Evolutionary conservation across 2,113 vertebrate genomes (phyloP).

Genomic region (Leptobrachium leishanense): DNA sequence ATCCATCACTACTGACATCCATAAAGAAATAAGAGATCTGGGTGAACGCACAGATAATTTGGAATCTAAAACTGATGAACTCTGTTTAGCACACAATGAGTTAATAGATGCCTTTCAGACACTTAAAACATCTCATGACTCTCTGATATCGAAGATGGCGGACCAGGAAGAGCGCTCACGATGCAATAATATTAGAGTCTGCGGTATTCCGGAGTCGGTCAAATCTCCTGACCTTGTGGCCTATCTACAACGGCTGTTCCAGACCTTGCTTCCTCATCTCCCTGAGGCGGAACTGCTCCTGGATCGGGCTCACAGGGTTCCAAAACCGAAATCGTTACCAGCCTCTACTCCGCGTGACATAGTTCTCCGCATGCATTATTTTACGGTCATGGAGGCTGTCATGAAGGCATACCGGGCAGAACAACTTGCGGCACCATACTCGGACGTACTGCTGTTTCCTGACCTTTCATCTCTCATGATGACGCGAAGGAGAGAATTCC

Average conservation of each 20-base stretch:
- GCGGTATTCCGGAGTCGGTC: not conserved
- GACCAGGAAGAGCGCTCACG: not conserved
- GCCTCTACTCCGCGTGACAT: not conserved
- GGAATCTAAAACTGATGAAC: not conserved
- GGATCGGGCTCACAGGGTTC: not conserved
- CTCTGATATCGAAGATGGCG: not conserved
- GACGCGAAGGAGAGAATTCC: not conserved
- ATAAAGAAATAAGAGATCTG: not conserved
- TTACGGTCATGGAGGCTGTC: not conserved
- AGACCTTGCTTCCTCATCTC: not conserved
- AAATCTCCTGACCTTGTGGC: not conserved
- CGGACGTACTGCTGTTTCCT: not conserved
- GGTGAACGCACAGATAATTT: not conserved
- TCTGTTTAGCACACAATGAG: not conserved
- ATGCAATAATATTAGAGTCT: not conserved
- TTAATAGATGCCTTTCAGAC: not conserved
- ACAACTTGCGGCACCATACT: not conserved
- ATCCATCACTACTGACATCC: not conserved
- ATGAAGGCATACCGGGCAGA: not conserved
- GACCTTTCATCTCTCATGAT: not conserved
- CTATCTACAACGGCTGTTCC: not conserved
- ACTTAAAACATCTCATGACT: not conserved
- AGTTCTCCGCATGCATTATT: not conserved
- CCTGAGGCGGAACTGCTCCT: not conserved
- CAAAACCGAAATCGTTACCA: not conserved